phyloP scores from a whole-genome alignment of 2,888 invertebrate genomes.

The Trichopria drosophilae region DNA sequence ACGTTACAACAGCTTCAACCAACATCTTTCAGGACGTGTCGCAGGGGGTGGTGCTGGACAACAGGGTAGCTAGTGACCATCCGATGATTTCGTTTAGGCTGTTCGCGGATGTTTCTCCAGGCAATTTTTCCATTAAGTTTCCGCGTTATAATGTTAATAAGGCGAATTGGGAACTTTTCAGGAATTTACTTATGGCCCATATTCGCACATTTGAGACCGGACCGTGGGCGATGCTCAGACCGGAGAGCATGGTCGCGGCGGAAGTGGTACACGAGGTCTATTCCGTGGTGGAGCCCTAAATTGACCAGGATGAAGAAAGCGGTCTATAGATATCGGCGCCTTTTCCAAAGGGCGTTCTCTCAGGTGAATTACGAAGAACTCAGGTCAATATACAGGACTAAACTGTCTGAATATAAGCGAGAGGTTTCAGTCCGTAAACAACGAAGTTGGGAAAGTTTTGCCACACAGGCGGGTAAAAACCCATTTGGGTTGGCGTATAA shows the following conservation, averaged over 20 bases:
- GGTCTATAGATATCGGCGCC: too few relatives aligned
- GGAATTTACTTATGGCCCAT: too few relatives aligned
- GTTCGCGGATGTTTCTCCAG: too few relatives aligned
- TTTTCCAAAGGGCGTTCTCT: too few relatives aligned
- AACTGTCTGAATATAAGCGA: background rate
- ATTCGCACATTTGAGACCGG: too few relatives aligned
- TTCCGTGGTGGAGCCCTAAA: slow-evolving; percentile 12
- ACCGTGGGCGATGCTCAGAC: background rate
- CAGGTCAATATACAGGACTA: background rate
- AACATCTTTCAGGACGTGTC: background rate
- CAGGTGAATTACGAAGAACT: accelerated
- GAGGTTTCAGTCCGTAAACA: accelerated
- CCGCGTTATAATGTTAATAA: too few relatives aligned
- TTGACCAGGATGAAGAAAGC: slow-evolving; percentile 2
- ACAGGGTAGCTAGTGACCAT: slow-evolving; percentile 1
- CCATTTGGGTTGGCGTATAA: slow-evolving; percentile 8
- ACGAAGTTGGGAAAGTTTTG: background rate
- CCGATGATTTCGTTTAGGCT: too few relatives aligned
- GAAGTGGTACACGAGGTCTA: background rate
- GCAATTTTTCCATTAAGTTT: too few relatives aligned
- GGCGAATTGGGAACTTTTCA: slow-evolving; percentile 1
- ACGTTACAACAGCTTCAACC: background rate
- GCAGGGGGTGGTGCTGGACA: background rate
- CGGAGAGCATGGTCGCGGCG: background rate
- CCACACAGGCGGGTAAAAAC: background rate